A percentile compares a stretch with the other conserved stretches of the same genome.
Conservation (phyloP, 2,888 invertebrate genomes). For the Lithodes maja region DNA sequence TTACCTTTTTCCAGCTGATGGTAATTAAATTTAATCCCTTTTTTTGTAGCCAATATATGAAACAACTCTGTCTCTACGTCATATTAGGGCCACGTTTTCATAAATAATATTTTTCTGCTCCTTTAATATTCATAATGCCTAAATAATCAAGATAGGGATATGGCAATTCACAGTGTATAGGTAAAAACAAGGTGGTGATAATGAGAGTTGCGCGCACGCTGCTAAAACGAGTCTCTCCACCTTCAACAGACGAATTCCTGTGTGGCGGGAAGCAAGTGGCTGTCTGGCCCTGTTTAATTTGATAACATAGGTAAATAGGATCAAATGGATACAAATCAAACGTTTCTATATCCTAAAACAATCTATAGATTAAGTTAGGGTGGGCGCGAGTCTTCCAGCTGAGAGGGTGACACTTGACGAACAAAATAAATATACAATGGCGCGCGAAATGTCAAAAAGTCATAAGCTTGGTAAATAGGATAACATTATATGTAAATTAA, state of each 20-base stretch:
- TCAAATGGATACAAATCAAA: neutral
- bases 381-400: neutral
- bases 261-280: slow-evolving; percentile 28
- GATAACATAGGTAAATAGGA: neutral
- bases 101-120: too few species aligned
- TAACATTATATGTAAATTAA: neutral
- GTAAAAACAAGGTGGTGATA: neutral
- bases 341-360: neutral
- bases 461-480: neutral
- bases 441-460: too few species aligned
- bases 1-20: too few species aligned
- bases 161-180: neutral
- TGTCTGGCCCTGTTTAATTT: neutral
- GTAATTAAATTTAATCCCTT: too few species aligned
- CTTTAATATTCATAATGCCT: too few species aligned
- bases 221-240: slow-evolving; percentile 17
- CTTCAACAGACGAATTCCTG: slow-evolving; percentile 25
- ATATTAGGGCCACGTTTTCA: too few species aligned
- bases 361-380: neutral
- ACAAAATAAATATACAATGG: too few species aligned
- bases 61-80: too few species aligned
- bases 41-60: too few species aligned
- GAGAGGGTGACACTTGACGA: neutral
- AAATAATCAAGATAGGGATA: neutral
- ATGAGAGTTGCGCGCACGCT: neutral